phyloP scores from a whole-genome alignment of 2,797 vertebrate species.

The Ataeniobius toweri region DNA sequence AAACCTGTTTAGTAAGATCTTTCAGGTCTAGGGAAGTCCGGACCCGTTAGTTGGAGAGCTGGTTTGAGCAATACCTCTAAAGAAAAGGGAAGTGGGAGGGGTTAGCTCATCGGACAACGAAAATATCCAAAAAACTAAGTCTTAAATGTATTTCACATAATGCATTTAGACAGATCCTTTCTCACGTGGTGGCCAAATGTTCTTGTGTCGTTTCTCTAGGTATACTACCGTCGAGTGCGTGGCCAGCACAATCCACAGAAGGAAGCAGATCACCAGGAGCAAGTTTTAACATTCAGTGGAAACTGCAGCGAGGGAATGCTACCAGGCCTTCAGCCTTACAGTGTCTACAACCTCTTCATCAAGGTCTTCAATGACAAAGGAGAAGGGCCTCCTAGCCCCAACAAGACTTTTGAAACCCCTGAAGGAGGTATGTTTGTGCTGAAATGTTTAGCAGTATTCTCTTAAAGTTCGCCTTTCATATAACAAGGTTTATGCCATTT shows the following conservation, averaged over 20 bases:
- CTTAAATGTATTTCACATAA: too few relatives aligned
- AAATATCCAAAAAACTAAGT: too few relatives aligned
- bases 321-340: constrained; percentile 88
- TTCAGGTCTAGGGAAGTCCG: too few relatives aligned
- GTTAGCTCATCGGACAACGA: too few relatives aligned
- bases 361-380: constrained; percentile 91
- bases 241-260: constrained; percentile 78
- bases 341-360: constrained; percentile 87
- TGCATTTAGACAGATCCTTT: too few relatives aligned
- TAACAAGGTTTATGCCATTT: background rate
- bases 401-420: constrained; percentile 86
- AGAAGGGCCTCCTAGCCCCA: constrained; percentile 87
- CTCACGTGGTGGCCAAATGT: background rate
- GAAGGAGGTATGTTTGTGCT: constrained; percentile 87
- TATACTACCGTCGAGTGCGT: constrained; percentile 87
- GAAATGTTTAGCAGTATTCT: background rate
- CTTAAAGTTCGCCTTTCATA: background rate
- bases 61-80: too few relatives aligned
- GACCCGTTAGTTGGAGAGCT: too few relatives aligned
- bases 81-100: too few relatives aligned
- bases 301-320: constrained; percentile 88
- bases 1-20: too few relatives aligned
- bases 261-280: constrained; percentile 80
- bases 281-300: constrained; percentile 86
- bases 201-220: constrained; percentile 70